Conservation (phyloP, 2,888 invertebrate genomes). For the Keiferia lycopersicella region DNA sequence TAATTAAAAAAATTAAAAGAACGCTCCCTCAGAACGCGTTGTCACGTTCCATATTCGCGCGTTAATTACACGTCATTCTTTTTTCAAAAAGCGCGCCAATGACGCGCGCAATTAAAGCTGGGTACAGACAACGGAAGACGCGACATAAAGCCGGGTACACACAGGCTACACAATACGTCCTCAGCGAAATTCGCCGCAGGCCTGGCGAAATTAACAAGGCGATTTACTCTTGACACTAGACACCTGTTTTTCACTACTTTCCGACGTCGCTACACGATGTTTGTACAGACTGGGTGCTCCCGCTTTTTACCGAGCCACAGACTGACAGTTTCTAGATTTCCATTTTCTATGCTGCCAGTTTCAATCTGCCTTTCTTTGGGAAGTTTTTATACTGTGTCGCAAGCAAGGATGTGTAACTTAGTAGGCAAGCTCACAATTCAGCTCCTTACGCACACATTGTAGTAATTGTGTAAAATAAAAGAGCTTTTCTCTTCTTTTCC, state of each 20-base stretch:
- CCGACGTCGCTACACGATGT: slow-evolving; percentile 49
- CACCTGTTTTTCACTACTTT: slow-evolving; percentile 75
- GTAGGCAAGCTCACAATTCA: slow-evolving; percentile 51
- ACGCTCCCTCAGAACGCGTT: slow-evolving; percentile 75
- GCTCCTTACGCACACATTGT: slow-evolving; percentile 58
- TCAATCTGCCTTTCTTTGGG: slow-evolving; percentile 17
- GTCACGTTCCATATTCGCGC: slow-evolving; percentile 81
- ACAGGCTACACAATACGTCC: slow-evolving; percentile 80
- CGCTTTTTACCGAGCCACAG: slow-evolving; percentile 48
- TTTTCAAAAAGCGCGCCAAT: slow-evolving; percentile 80
- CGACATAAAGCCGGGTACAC: slow-evolving; percentile 79
- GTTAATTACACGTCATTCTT: slow-evolving; percentile 82
- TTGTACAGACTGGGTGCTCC: slow-evolving; percentile 49
- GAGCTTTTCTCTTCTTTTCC: slow-evolving; percentile 57
- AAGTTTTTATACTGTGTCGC: slow-evolving; percentile 50
- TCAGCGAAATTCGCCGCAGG: slow-evolving; percentile 81
- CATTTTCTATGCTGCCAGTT: slow-evolving; percentile 35
- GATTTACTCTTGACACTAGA: slow-evolving; percentile 81
- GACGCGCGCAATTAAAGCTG: slow-evolving; percentile 80
- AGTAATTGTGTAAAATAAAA: slow-evolving; percentile 75
- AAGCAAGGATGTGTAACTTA: slow-evolving; percentile 45
- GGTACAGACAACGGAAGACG: slow-evolving; percentile 80
- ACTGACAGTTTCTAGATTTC: slow-evolving; percentile 25
- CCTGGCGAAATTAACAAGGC: slow-evolving; percentile 80
- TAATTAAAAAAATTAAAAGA: slow-evolving; percentile 76